phyloP scores from a whole-genome alignment of 2,113 vertebrate species.

The Saccopteryx leptura region DNA sequence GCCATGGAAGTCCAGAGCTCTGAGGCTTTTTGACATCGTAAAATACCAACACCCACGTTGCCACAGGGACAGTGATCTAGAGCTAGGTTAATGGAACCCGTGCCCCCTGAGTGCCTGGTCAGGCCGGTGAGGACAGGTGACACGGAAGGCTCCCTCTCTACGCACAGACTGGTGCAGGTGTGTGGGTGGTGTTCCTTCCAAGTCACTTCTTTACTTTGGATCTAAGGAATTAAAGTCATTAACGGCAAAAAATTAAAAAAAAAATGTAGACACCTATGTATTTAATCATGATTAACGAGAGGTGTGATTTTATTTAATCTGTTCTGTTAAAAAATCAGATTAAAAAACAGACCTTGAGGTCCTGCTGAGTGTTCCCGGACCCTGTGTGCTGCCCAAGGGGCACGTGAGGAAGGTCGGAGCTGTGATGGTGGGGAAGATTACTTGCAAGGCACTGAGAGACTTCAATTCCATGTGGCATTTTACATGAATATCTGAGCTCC shows the following conservation, averaged over 20 bases:
- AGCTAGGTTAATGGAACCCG: too few species aligned
- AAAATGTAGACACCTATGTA: neutral
- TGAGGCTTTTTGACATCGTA: too few species aligned
- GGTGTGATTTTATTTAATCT: neutral
- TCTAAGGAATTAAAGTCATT: neutral
- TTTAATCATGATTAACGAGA: neutral
- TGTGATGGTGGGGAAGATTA: accelerated
- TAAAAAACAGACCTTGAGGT: too few species aligned
- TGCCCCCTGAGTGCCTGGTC: too few species aligned
- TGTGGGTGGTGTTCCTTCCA: neutral
- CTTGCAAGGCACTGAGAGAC: neutral
- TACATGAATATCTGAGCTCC: neutral
- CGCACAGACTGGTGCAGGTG: neutral
- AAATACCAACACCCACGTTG: neutral
- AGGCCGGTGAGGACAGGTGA: too few species aligned
- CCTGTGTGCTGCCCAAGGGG: too few species aligned
- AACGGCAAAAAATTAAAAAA: neutral
- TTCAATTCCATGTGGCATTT: neutral
- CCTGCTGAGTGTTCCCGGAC: too few species aligned
- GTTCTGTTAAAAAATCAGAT: neutral
- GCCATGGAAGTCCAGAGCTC: neutral
- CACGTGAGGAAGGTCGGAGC: neutral
- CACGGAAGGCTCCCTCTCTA: too few species aligned
- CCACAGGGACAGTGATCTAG: neutral
- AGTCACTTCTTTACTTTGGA: neutral